phyloP scores from a whole-genome alignment of 1,140 invertebrate genomes.

The Fopius arisanus region DNA sequence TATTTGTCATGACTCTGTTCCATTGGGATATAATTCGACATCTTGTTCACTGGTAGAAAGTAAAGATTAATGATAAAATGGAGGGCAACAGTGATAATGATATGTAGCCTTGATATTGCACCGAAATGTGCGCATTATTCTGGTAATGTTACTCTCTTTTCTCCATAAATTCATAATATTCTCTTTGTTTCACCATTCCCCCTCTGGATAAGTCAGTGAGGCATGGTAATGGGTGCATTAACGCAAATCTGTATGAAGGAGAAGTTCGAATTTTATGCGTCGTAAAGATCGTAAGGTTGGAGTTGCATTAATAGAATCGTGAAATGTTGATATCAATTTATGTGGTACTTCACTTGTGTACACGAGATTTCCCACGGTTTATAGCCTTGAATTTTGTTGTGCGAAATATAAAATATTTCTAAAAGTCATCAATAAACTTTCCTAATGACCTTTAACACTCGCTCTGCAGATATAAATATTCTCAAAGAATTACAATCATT shows the following conservation, averaged over 20 bases:
- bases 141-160: background rate
- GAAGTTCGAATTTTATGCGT: constrained; percentile 5
- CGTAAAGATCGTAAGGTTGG: background rate
- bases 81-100: background rate
- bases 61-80: background rate
- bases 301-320: background rate
- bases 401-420: background rate
- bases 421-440: background rate
- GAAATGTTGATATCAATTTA: constrained; percentile 11
- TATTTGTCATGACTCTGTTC: constrained; percentile 6
- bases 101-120: background rate
- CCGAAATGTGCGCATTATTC: background rate
- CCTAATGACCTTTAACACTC: no score
- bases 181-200: background rate
- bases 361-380: background rate
- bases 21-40: background rate
- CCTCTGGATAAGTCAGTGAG: background rate
- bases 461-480: background rate
- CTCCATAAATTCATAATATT: background rate
- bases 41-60: background rate
- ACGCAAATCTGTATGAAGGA: constrained; percentile 15
- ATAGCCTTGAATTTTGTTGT: background rate
- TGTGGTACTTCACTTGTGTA: background rate
- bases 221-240: constrained; percentile 12
- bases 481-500: no score